Percentiles rank a stretch among this genome's conserved stretches.
These are phyloP conservation scores for Rhamphomyia laevipes DNA, from an alignment of 2,888 invertebrate species.

Conservation along the genomic window DNA sequence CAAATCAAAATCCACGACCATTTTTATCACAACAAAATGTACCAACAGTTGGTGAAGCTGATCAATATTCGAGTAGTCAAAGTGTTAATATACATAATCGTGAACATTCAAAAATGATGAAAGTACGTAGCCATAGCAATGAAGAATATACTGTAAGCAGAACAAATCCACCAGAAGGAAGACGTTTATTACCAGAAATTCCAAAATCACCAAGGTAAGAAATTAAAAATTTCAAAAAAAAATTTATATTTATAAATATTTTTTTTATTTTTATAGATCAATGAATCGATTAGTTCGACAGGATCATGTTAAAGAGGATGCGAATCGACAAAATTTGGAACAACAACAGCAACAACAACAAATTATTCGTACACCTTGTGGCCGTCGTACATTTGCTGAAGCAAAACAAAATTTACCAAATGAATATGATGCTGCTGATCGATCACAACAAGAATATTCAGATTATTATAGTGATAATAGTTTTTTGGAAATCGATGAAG, in stretches of 20 bases:
- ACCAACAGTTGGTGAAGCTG: slow-evolving; percentile 28
- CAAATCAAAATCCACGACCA: slow-evolving; percentile 30
- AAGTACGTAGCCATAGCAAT: slow-evolving; percentile 36
- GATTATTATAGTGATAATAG: slow-evolving; percentile 31
- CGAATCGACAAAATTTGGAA: slow-evolving; percentile 8
- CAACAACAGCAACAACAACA: slow-evolving; percentile 14
- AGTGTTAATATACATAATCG: slow-evolving; percentile 33
- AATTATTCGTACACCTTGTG: slow-evolving; percentile 10
- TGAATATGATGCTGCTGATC: slow-evolving; percentile 28
- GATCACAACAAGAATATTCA: slow-evolving; percentile 23
- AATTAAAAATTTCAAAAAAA: not conserved
- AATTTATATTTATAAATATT: no score
- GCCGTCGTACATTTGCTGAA: slow-evolving; percentile 30
- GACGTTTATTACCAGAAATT: slow-evolving; percentile 32
- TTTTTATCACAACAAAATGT: slow-evolving; percentile 36
- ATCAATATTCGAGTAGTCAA: slow-evolving; percentile 34
- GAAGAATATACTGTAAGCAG: slow-evolving; percentile 35
- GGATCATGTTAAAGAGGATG: slow-evolving; percentile 33
- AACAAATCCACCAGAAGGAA: slow-evolving; percentile 22
- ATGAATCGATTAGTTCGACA: slow-evolving; percentile 33
- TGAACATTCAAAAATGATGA: slow-evolving; percentile 35
- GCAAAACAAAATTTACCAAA: slow-evolving; percentile 31
- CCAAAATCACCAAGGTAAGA: slow-evolving; percentile 25
- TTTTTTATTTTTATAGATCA: slow-evolving; percentile 22
- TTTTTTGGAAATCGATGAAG: slow-evolving; percentile 32